These are phyloP conservation scores for Tyrannus savana DNA, from an alignment of 2,113 vertebrate species.

Conservation along the genomic window DNA sequence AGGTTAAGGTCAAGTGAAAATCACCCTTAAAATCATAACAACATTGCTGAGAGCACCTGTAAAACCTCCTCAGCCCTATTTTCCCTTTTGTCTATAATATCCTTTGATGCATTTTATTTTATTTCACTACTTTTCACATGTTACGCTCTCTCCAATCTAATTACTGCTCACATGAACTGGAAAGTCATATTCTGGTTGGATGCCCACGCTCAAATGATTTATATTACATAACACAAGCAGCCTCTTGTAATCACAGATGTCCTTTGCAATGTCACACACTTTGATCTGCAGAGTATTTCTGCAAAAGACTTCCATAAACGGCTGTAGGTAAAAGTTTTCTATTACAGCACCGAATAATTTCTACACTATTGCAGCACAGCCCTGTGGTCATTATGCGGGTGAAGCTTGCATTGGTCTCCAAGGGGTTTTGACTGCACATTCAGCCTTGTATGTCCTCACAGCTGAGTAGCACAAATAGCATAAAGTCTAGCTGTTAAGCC, in stretches of 20 bases:
- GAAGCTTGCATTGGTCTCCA: not conserved
- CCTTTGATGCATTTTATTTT: not conserved
- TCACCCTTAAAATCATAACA: not conserved
- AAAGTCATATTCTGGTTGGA: constrained; percentile 34
- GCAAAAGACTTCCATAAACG: constrained; percentile 2
- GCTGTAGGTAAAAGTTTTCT: constrained; percentile 5
- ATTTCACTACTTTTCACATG: not conserved
- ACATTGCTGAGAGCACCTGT: not conserved
- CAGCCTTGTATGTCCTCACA: not conserved
- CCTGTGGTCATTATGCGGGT: not conserved
- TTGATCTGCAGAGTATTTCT: not conserved
- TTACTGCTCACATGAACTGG: constrained; percentile 18
- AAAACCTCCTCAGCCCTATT: not conserved
- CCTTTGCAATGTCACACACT: constrained; percentile 32
- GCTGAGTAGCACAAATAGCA: not conserved
- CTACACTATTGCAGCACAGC: not conserved
- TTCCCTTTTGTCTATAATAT: not conserved
- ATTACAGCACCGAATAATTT: not conserved
- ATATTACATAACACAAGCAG: not conserved
- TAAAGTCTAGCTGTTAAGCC: not conserved
- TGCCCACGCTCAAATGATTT: not conserved
- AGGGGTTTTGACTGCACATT: not conserved
- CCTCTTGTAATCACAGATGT: not conserved
- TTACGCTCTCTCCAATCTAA: not conserved
- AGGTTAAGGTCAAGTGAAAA: not conserved